Evolutionary conservation across 53 echinoderm and acorn worm genomes (phyloP).

Genomic region (Holothuria scabra): DNA sequence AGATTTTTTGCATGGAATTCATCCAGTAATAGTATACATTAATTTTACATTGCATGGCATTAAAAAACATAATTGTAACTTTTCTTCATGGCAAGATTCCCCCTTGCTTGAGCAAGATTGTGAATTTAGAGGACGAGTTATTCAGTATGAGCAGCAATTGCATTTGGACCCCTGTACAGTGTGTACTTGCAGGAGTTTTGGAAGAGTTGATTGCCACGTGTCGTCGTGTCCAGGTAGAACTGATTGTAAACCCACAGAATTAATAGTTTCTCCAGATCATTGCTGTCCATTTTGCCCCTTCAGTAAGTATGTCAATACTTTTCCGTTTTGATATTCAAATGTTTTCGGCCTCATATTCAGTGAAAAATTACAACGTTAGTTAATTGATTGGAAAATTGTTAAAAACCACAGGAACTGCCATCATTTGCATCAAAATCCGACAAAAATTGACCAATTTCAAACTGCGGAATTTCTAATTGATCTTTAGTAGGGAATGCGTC

Average conservation of each 20-base stretch:
- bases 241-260: neutral
- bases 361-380: neutral
- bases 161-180: neutral
- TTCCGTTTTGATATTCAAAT: neutral
- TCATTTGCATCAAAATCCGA: too few relatives aligned
- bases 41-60: too few relatives aligned
- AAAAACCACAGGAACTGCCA: too few relatives aligned
- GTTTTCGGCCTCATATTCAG: too few relatives aligned
- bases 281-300: slow-evolving; percentile 7
- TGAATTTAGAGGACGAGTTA: neutral
- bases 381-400: too few relatives aligned
- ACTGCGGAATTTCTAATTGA: too few relatives aligned
- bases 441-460: too few relatives aligned
- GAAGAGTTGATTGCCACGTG: neutral
- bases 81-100: too few relatives aligned
- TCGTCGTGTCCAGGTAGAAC: neutral
- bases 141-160: neutral
- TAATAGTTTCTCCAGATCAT: neutral
- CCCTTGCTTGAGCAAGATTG: neutral
- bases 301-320: slow-evolving; percentile 2
- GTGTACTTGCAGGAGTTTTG: neutral
- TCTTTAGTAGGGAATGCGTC: too few relatives aligned
- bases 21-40: too few relatives aligned
- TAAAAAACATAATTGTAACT: too few relatives aligned
- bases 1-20: too few relatives aligned